Conservation (phyloP, 1,140 invertebrate species). For the Nymphalis io region DNA sequence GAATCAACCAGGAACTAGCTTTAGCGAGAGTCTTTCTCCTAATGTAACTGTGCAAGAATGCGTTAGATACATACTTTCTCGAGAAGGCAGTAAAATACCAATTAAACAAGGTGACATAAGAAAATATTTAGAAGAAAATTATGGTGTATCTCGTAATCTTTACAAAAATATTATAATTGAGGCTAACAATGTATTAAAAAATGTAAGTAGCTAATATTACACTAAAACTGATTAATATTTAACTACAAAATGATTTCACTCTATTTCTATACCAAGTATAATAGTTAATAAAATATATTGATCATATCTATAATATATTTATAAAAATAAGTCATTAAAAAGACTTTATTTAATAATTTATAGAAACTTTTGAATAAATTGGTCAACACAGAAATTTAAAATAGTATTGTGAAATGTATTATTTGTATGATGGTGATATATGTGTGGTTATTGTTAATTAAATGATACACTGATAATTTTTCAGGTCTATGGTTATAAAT, state of each 20-base stretch:
- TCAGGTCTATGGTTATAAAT: constrained; percentile 68
- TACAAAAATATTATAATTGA: not conserved
- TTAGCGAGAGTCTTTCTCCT: not conserved
- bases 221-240: too few species aligned
- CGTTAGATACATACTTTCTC: constrained; percentile 57
- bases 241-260: too few species aligned
- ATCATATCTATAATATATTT: too few species aligned
- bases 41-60: constrained; percentile 48
- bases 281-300: too few species aligned
- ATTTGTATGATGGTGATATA: too few species aligned
- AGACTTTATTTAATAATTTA: too few species aligned
- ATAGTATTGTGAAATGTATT: too few species aligned
- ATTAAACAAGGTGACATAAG: constrained; percentile 60
- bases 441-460: too few species aligned
- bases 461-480: not conserved
- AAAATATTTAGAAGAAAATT: constrained; percentile 44
- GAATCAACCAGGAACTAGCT: not conserved
- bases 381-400: too few species aligned
- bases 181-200: not conserved
- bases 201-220: not conserved
- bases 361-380: too few species aligned
- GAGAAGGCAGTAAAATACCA: constrained; percentile 66
- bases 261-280: too few species aligned
- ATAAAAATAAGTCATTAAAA: too few species aligned
- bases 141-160: not conserved